These are phyloP conservation scores for Tenthredo distinguenda DNA, from an alignment of 2,888 invertebrate species.

Conservation along the genomic window DNA sequence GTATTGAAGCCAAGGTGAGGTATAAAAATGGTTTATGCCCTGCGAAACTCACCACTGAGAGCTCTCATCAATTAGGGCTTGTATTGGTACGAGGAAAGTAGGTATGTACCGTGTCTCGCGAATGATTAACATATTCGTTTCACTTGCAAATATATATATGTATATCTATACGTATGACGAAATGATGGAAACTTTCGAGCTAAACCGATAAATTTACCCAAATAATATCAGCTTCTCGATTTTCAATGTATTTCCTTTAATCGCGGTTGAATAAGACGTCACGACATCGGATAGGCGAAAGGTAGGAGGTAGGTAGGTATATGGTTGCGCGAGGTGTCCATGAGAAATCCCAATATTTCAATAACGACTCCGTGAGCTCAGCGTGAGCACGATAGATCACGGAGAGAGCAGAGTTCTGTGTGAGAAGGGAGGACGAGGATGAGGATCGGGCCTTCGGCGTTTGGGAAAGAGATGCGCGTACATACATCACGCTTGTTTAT, in stretches of 20 bases:
- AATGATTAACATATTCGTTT: constrained; percentile 67
- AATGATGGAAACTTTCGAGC: neutral
- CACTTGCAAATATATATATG: neutral
- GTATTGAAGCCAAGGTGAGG: constrained; percentile 63
- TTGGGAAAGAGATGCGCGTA: constrained; percentile 37
- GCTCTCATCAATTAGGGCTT: constrained; percentile 71
- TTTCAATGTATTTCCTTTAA: neutral
- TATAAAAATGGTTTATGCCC: constrained; percentile 73
- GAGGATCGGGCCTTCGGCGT: constrained; percentile 29
- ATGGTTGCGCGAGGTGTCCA: constrained; percentile 38
- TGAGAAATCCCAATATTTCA: constrained; percentile 57
- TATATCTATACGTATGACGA: neutral
- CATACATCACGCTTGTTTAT: constrained; percentile 52
- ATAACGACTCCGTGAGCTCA: constrained; percentile 60
- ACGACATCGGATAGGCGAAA: neutral
- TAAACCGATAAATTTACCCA: neutral
- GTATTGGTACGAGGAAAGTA: constrained; percentile 42
- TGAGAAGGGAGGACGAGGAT: neutral
- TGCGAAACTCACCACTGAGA: constrained; percentile 70
- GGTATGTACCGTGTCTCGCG: constrained; percentile 4
- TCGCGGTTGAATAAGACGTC: constrained; percentile 42
- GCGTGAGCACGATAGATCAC: constrained; percentile 63
- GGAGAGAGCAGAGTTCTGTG: neutral
- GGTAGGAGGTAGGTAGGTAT: constrained; percentile 22
- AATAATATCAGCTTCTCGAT: neutral